phyloP scores from a whole-genome alignment of 2,888 invertebrate genomes.

The Drosophila affinis region DNA sequence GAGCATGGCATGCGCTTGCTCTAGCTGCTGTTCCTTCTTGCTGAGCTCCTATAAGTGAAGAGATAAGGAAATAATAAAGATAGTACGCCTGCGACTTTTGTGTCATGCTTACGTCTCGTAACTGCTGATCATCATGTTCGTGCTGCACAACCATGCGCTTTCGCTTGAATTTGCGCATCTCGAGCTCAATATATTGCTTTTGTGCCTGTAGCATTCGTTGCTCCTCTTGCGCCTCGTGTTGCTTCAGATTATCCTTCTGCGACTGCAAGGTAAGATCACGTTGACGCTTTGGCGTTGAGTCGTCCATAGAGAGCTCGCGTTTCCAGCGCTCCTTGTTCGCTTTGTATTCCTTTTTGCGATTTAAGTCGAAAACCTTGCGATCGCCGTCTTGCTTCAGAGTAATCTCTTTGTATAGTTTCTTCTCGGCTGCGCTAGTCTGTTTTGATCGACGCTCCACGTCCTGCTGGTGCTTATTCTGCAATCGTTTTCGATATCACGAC shows the following conservation, averaged over 20 bases:
- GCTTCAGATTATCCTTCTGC: slow-evolving; percentile 95
- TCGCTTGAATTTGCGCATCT: slow-evolving; percentile 95
- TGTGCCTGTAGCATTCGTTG: slow-evolving; percentile 94
- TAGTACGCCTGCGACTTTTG: background rate
- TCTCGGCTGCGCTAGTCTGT: slow-evolving; percentile 94
- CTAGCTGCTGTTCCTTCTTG: slow-evolving; percentile 96
- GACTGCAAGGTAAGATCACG: slow-evolving; percentile 94
- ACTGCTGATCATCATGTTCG: slow-evolving; percentile 94
- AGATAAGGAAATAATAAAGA: background rate
- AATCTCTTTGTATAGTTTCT: slow-evolving; percentile 96
- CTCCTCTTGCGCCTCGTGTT: slow-evolving; percentile 95
- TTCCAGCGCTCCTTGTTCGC: slow-evolving; percentile 98
- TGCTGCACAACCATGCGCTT: slow-evolving; percentile 94
- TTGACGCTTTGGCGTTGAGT: slow-evolving; percentile 95
- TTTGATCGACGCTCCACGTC: slow-evolving; percentile 92
- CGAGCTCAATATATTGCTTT: slow-evolving; percentile 95
- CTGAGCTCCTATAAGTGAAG: slow-evolving; percentile 90
- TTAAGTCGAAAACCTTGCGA: slow-evolving; percentile 94
- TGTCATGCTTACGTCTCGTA: slow-evolving; percentile 89
- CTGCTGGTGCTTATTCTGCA: slow-evolving; percentile 89
- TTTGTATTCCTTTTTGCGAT: slow-evolving; percentile 98
- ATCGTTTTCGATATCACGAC: background rate
- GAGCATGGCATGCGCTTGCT: slow-evolving; percentile 97
- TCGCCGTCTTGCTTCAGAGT: slow-evolving; percentile 94
- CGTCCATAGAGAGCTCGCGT: slow-evolving; percentile 95